A percentile compares a stretch with the other conserved stretches of the same genome.
phyloP scores from a whole-genome alignment of 1,140 invertebrate species.

The Ips typographus region DNA sequence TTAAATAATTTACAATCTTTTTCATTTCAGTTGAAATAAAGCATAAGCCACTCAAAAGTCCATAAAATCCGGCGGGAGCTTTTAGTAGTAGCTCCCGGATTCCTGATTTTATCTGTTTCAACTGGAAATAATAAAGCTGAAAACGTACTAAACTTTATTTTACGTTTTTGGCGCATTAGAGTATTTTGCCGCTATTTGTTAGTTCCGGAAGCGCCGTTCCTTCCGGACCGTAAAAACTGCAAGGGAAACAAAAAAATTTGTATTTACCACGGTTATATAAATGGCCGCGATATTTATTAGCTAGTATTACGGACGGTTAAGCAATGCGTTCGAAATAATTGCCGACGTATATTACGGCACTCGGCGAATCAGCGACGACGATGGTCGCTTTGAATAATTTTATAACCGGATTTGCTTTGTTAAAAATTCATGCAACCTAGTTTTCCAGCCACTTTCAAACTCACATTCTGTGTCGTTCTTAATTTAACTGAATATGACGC shows the following conservation, averaged over 20 bases:
- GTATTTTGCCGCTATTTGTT: constrained; percentile 24
- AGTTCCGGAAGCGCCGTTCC: constrained; percentile 22
- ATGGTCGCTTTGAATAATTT: no score
- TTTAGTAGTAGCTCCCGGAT: not conserved
- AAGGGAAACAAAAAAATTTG: constrained; percentile 14
- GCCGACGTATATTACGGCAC: no score
- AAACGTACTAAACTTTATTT: constrained; percentile 9
- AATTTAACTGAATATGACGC: no score
- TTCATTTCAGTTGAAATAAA: not conserved
- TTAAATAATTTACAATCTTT: not conserved
- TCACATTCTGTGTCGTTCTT: no score
- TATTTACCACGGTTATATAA: constrained; percentile 10
- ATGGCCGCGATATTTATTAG: constrained; percentile 1
- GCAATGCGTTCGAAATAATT: not conserved
- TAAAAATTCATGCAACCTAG: no score
- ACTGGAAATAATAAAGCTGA: constrained; percentile 13
- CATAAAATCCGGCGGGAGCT: not conserved
- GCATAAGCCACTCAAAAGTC: constrained; percentile 1
- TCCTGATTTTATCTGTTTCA: constrained; percentile 7
- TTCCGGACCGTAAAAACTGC: constrained; percentile 25
- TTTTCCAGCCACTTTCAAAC: no score
- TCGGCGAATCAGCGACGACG: no score
- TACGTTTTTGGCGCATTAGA: constrained; percentile 16
- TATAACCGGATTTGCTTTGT: no score
- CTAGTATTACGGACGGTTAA: not conserved